Evolutionary conservation across 2,888 invertebrate species (phyloP).

Genomic region (Podotricha telesiphe): DNA sequence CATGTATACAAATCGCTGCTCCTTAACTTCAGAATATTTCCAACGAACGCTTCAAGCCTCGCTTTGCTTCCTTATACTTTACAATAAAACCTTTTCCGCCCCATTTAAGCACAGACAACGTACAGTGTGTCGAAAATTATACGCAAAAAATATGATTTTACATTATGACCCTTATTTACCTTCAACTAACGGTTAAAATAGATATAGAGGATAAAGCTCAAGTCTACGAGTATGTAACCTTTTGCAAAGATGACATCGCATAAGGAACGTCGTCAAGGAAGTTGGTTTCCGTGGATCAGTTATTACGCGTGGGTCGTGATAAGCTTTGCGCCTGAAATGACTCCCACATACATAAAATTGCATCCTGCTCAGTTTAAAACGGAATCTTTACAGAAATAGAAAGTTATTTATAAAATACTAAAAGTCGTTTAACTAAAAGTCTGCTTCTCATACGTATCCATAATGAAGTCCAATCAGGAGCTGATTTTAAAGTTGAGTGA

Average conservation of each 20-base stretch:
- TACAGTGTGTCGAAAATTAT: neutral
- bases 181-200: neutral
- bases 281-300: conserved; percentile 43
- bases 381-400: neutral
- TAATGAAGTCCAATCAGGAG: too few species aligned
- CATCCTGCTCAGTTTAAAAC: neutral
- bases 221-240: conserved; percentile 18
- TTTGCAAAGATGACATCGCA: conserved; percentile 41
- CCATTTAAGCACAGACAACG: conserved; percentile 29
- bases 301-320: conserved; percentile 38
- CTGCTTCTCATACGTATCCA: too few species aligned
- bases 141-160: neutral
- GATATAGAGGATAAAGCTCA: neutral
- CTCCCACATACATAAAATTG: conserved; percentile 3
- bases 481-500: too few species aligned
- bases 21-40: conserved; percentile 17
- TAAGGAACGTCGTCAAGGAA: conserved; percentile 41
- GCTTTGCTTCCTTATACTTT: conserved; percentile 23
- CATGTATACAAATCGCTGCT: conserved; percentile 2
- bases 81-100: conserved; percentile 38
- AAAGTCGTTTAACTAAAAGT: neutral
- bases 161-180: neutral
- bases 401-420: neutral
- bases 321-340: conserved; percentile 25
- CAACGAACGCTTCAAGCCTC: conserved; percentile 16